Evolutionary conservation across 2,888 invertebrate genomes (phyloP).

Genomic region (Molorchus minor): DNA sequence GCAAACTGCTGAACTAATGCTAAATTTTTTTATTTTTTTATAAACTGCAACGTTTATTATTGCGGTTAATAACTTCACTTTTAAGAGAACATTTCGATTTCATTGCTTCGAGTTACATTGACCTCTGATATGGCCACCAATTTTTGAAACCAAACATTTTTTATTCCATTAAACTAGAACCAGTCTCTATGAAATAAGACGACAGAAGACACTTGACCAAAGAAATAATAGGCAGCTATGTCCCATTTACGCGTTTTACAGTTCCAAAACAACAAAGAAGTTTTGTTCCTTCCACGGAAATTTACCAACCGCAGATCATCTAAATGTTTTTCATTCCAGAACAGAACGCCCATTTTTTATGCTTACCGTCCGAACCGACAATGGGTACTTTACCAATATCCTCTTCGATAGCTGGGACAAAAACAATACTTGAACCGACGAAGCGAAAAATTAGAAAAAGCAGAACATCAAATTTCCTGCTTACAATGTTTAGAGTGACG

Average conservation of each 20-base stretch:
- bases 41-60: too few species aligned
- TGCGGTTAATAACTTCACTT: too few species aligned
- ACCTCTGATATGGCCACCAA: too few species aligned
- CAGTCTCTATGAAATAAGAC: too few species aligned
- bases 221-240: background rate
- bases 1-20: too few species aligned
- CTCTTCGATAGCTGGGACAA: background rate
- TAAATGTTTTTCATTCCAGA: background rate
- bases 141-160: too few species aligned
- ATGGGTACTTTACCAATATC: conserved; percentile 7
- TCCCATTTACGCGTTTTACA: background rate
- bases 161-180: too few species aligned
- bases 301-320: background rate
- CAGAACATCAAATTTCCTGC: conserved; percentile 18
- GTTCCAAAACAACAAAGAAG: background rate
- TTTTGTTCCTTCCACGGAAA: background rate
- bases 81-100: too few species aligned
- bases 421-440: conserved; percentile 1
- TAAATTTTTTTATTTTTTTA: too few species aligned
- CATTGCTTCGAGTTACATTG: too few species aligned
- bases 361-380: conserved; percentile 5
- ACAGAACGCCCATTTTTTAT: background rate
- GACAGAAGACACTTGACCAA: background rate
- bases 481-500: conserved; percentile 3
- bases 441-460: conserved; percentile 16